phyloP scores from a whole-genome alignment of 2,888 invertebrate genomes.

The Chaetoderma sp. region DNA sequence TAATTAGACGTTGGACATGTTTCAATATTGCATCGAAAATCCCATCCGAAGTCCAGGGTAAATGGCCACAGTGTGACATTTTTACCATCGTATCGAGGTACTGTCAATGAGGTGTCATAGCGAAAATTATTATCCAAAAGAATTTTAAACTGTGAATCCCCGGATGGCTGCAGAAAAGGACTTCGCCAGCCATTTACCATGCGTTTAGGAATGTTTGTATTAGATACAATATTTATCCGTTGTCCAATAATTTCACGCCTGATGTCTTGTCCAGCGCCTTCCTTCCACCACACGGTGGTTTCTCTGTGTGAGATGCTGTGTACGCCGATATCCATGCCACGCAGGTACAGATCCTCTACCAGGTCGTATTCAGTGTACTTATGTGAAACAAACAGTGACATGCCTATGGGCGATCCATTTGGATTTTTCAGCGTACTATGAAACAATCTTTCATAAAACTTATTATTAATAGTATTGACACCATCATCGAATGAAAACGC shows the following conservation, averaged over 20 bases:
- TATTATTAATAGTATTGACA: neutral
- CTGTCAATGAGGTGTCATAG: constrained; percentile 13
- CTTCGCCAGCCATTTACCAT: constrained; percentile 10
- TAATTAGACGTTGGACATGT: constrained; percentile 9
- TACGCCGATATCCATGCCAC: constrained; percentile 13
- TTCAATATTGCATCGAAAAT: constrained; percentile 8
- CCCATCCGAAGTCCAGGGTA: constrained; percentile 79
- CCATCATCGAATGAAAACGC: constrained; percentile 4
- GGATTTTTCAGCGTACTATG: constrained; percentile 6
- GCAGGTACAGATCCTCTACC: constrained; percentile 3
- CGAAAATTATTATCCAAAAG: constrained; percentile 6
- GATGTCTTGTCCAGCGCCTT: neutral
- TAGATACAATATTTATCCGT: neutral
- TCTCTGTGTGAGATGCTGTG: constrained; percentile 11
- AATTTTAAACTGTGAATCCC: constrained; percentile 6
- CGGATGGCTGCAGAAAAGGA: constrained; percentile 13
- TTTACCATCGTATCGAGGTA: neutral
- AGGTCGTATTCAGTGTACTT: constrained; percentile 9
- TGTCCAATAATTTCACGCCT: constrained; percentile 3
- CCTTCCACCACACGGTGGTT: neutral
- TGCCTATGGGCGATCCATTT: constrained; percentile 18
- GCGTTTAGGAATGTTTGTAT: neutral
- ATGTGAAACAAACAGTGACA: constrained; percentile 13
- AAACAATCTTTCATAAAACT: neutral
- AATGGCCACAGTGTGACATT: constrained; percentile 81